Base-by-base conservation (phyloP, 2,113 vertebrate genomes). In the Mus pahari region DNA sequence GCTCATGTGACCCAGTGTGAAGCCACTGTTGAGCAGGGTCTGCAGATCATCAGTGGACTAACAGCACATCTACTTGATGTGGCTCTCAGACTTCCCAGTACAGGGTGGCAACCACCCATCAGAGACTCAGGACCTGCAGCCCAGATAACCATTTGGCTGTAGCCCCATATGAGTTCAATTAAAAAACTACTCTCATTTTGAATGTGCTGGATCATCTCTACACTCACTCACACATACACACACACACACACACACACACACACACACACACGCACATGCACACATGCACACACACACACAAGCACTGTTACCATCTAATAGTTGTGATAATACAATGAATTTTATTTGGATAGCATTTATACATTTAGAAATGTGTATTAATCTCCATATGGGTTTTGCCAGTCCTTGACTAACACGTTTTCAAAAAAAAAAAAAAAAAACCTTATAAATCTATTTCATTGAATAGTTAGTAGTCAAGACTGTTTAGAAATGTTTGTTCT, bases 301-400 rank as follows among this genome's bases (percentile, higher is more conserved):
- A 24, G 3, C 26, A 31, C 28, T 53, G 16, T n/a, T 60, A 70
- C 78, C 82, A 78, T 75, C 64, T 88, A 62, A 74, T 7, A 86
- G 31, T 16, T 95, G 78, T 50, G 9, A 64, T 95, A 91, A 83
- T 39, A 87, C 7, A 94, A 31, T 87, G 31, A 87, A 53, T 50
- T 84, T 95, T 93, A 91, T 95, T 88, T 96, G 60, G 22, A 53
- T 82, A 86, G 58, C 14, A 92, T 81, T 78, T 93, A 24, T 86
- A 68, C 92, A 77, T 81, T 88, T 90, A n/a, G n/a, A 89, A 93
- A 93, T 16, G 9, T 93, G 4, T 92, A 53, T 93, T 92, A 88
- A 90, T 93, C 42, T 95, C 92, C 75, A 62, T 78, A 79, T 33
- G 53, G 48, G 94, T 95, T 96, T 97, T 92, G 86, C 39, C 58